Evolutionary conservation across 2,113 vertebrate species (phyloP).

Genomic region (Prunella himalayana): DNA sequence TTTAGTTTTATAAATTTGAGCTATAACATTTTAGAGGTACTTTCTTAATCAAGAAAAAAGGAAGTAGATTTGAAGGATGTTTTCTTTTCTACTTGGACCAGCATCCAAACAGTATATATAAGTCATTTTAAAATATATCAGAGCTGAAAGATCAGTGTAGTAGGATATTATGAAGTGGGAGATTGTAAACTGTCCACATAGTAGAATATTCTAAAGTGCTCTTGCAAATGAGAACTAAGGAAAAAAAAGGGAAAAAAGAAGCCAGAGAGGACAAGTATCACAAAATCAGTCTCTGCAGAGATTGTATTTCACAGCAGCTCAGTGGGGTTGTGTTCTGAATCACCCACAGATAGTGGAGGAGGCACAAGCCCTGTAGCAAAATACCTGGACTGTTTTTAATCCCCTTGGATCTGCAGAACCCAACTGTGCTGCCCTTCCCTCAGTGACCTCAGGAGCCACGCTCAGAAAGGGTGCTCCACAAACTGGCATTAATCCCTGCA

Average conservation of each 20-base stretch:
- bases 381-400: conserved; percentile 73
- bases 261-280: neutral
- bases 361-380: conserved; percentile 75
- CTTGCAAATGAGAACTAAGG: neutral
- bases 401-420: conserved; percentile 60
- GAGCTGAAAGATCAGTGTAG: conserved; percentile 30
- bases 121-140: conserved; percentile 27
- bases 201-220: neutral
- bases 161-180: neutral
- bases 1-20: conserved; percentile 77
- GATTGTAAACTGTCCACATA: neutral
- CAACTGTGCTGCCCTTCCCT: conserved; percentile 71
- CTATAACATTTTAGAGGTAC: conserved; percentile 70
- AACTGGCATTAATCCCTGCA: conserved; percentile 31
- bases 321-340: neutral
- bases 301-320: neutral
- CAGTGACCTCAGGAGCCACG: conserved; percentile 61
- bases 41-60: neutral
- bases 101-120: conserved; percentile 20
- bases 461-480: conserved; percentile 55
- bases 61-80: conserved; percentile 55
- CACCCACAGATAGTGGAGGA: conserved; percentile 15
- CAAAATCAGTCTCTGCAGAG: neutral
- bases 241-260: neutral
- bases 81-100: conserved; percentile 61